phyloP scores from a whole-genome alignment of 2,888 invertebrate species.

The Macrophya alboannulata region DNA sequence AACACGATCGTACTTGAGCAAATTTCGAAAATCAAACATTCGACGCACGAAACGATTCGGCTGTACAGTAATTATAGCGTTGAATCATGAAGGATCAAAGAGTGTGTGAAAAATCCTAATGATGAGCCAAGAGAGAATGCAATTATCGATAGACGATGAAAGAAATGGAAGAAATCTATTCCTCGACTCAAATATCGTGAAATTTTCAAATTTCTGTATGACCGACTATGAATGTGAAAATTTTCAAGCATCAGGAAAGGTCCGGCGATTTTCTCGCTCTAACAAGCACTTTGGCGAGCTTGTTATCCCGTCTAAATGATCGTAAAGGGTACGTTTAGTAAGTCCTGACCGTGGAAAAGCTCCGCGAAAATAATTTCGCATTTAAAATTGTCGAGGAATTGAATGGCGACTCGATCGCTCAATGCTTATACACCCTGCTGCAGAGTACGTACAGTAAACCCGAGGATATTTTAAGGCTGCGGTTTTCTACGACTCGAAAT shows the following conservation, averaged over 20 bases:
- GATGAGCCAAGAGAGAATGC: background rate
- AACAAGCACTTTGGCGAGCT: conserved; percentile 29
- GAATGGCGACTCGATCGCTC: background rate
- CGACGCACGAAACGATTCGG: background rate
- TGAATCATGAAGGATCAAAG: background rate
- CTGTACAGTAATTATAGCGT: background rate
- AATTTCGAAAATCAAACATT: background rate
- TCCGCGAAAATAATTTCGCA: background rate
- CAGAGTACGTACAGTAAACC: background rate
- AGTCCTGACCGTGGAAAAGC: background rate
- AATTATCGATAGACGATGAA: background rate
- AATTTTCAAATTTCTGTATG: background rate
- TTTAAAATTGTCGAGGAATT: background rate
- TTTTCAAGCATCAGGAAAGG: background rate
- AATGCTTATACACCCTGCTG: background rate
- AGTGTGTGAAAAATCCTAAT: background rate
- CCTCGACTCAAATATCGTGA: background rate
- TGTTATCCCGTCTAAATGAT: conserved; percentile 30
- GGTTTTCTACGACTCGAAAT: conserved; percentile 35
- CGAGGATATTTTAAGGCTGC: conserved; percentile 25
- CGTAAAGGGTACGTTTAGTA: background rate
- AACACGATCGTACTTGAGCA: background rate
- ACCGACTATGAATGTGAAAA: background rate
- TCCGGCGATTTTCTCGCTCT: background rate
- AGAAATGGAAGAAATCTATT: background rate